Evolutionary conservation across 2,888 invertebrate species (phyloP).

Genomic region (Dicranocentrus wangi): DNA sequence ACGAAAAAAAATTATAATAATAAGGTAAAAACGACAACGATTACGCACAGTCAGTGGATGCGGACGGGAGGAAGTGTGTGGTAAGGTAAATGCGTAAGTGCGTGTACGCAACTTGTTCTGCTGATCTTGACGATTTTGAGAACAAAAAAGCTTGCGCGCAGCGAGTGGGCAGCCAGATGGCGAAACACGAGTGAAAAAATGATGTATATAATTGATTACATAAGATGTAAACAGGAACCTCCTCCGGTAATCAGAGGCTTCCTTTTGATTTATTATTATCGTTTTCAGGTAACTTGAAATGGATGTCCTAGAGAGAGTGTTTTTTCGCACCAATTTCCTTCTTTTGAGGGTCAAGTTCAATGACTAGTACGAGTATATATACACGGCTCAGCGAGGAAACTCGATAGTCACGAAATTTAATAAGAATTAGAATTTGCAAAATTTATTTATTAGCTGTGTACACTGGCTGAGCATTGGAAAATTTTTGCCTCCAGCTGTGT

Average conservation of each 20-base stretch:
- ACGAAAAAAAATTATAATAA: not conserved
- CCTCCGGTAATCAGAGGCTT: constrained; percentile 29
- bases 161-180: not conserved
- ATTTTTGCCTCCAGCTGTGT: constrained; percentile 39
- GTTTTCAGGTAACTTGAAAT: constrained; percentile 38
- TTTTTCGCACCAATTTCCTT: constrained; percentile 46
- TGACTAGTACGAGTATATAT: no score
- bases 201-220: constrained; percentile 42
- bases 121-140: constrained; percentile 1
- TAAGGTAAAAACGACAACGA: not conserved
- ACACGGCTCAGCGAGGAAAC: not conserved
- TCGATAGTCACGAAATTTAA: constrained; percentile 14
- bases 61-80: constrained; percentile 6
- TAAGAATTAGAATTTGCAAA: constrained; percentile 1
- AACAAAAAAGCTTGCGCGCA: not conserved
- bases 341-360: constrained; percentile 54
- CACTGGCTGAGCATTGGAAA: no score
- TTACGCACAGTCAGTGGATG: no score
- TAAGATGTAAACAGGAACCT: constrained; percentile 34
- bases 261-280: constrained; percentile 51
- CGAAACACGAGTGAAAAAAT: not conserved
- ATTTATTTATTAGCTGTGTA: not conserved
- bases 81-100: no score
- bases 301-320: constrained; percentile 33
- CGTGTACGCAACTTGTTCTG: constrained; percentile 13